Conservation (phyloP, 2,797 vertebrate genomes). For the Onychomys leucogaster region DNA sequence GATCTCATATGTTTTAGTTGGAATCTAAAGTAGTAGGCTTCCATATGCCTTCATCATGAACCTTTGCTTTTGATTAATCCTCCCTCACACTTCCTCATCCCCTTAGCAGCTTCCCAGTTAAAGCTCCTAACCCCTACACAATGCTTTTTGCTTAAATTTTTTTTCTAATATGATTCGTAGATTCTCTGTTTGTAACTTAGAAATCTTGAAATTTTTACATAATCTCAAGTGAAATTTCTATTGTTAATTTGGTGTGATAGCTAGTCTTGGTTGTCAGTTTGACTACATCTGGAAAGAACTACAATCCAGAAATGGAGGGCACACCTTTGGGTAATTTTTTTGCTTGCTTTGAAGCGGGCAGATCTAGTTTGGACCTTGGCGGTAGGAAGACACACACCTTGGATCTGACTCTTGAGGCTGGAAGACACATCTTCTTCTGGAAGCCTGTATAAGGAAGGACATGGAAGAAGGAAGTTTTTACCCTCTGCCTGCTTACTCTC, state of each 20-base stretch:
- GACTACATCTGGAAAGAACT: not conserved
- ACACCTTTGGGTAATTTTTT: not conserved
- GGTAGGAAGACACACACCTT: not conserved
- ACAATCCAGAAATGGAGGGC: not conserved
- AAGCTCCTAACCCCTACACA: not conserved
- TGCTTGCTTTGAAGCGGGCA: not conserved
- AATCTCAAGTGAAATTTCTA: constrained; percentile 14
- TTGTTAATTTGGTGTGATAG: not conserved
- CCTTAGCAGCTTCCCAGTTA: not conserved
- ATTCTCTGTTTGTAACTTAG: constrained; percentile 9
- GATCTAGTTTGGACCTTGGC: not conserved
- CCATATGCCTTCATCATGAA: too few species aligned
- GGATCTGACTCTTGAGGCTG: not conserved
- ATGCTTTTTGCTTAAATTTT: not conserved
- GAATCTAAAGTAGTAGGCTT: not conserved
- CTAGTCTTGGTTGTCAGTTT: not conserved
- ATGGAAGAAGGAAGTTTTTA: not conserved
- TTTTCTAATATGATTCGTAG: not conserved
- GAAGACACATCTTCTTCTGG: not conserved
- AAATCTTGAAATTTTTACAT: not conserved
- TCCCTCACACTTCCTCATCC: not conserved
- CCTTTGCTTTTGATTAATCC: not conserved
- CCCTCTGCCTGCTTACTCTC: not conserved
- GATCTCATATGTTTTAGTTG: not conserved
- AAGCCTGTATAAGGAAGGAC: not conserved